Base-by-base conservation (phyloP, 2,113 vertebrate genomes). In the Myotis yumanensis region DNA sequence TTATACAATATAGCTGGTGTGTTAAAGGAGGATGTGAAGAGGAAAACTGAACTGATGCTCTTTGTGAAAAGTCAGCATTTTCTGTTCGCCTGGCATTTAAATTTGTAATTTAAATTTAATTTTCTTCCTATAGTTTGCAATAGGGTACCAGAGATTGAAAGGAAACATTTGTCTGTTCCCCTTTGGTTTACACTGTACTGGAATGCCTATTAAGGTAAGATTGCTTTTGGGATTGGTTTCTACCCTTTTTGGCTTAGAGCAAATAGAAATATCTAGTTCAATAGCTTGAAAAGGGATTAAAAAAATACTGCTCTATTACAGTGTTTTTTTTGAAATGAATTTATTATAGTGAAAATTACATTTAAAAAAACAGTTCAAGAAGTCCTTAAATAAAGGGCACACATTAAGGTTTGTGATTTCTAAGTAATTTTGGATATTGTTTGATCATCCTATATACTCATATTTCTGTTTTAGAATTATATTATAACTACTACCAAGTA, bases 131-230 rank as follows among this genome's bases (percentile, higher is more conserved):
- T 91, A 99, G 99, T 99, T 99, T 86, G 98, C 97, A 66, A 91
- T 99, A 46, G 99, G 99, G 17, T 99, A 99, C 96, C 99, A 99
- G 97, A 98, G 99, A 89, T 90, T 99, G 87, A 99, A 99, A 98
- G 99, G 99, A 76, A 99, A 98, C 97, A 98, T 23, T 37, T 99
- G 99, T 92, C 98, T 99, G 66, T 99, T 99, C 93, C 99, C 99
- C 0, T 99, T 99, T 52, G 99, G 99, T 16, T 98, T 99, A 5
- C 99, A 99, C 97, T 99, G 99, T 96, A 99, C 99, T 51, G 99
- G 99, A 90, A 99, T 99, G 99, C 99, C 99, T 11, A 99, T 99
- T 97, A 99, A 99, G 99, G 99, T 99, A 96, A 98, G 98, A 95
- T 57, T 69, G 30, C 43, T 72, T 76, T 79, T 32, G 54, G 5